Base-by-base conservation (phyloP, 23 tunicate species). In the Trididemnum miniatum region DNA sequence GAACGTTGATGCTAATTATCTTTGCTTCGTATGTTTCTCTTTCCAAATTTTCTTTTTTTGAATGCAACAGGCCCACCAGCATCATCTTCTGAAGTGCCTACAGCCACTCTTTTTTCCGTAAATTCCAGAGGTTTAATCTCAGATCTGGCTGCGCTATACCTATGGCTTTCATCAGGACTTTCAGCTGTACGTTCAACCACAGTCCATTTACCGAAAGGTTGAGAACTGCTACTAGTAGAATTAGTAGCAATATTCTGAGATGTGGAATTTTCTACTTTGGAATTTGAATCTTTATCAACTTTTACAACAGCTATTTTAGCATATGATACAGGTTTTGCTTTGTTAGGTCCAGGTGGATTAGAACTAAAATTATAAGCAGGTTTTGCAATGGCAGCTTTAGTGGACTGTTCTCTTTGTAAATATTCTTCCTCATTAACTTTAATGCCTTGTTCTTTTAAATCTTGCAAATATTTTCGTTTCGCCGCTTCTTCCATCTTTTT, bases 401-500 rank as follows among this genome's bases (percentile, higher is more conserved):
- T 49, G 3, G 31, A 30, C 30, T 74, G 62, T 54, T 77, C 67
- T 77, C 31, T 52, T 54, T 54, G 52, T 29, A 51, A 31, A 32
- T 52, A 77, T 54, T 77, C 67, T 28, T 77, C 75, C 22, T 38
- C 82, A 57, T 64, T 39, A 37, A 77, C 75, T 1, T 35, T 59
- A 2, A 72, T 34, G 24, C 89, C 89, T 59, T 85, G 81, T 30
- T 65, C 82, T 64, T 76, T 51, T 36, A 85, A 76, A 76, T 85
- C 89, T 77, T 85, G 60, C 73, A 65, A 18, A 34, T 76, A 85
- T 65, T 77, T 54, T 31, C 65, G 49, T 31, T 33, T 59, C 1
- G 89, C 89, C 26, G 89, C 89, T 30, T 20, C n/a, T 76, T 85
- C 82, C 83, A 77, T 77, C 65, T 76, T 44, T 51, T 85, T 65